Evolutionary conservation across 92 coral and sea anemone species (phyloP).

Genomic region (Epizoanthus rinbou): DNA sequence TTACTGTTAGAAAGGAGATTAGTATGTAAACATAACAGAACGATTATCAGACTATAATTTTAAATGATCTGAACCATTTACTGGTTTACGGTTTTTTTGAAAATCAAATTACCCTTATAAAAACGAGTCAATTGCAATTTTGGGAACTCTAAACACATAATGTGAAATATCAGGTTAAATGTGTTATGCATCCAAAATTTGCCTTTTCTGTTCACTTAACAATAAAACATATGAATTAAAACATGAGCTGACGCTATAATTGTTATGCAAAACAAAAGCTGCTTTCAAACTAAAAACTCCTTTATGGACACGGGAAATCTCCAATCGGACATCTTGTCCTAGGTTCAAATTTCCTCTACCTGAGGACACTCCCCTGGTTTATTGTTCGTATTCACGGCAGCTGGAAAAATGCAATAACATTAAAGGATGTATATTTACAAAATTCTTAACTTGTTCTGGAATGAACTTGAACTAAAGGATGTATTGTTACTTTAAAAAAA

Average conservation of each 20-base stretch:
- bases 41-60: slow-evolving; percentile 3
- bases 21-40: slow-evolving; percentile 7
- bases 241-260: slow-evolving; percentile 8
- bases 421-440: slow-evolving; percentile 1
- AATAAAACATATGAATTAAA: slow-evolving; percentile 8
- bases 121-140: slow-evolving; percentile 13
- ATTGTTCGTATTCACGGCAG: too few species aligned
- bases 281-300: slow-evolving; percentile 7
- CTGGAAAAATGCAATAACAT: slow-evolving; percentile 6
- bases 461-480: not conserved
- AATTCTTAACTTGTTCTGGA: not conserved
- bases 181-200: slow-evolving; percentile 21
- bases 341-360: not conserved
- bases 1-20: slow-evolving; percentile 8
- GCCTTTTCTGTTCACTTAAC: slow-evolving; percentile 24
- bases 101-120: slow-evolving; percentile 7
- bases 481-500: not conserved
- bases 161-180: slow-evolving; percentile 23
- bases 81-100: not conserved
- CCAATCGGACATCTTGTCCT: slow-evolving; percentile 1
- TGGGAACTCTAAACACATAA: slow-evolving; percentile 18
- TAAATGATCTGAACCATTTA: not conserved
- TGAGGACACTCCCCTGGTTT: slow-evolving; percentile 8
- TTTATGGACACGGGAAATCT: not conserved
- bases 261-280: slow-evolving; percentile 9